Percentiles rank a stretch among this genome's conserved stretches.
These are phyloP conservation scores for Lineus longissimus DNA, from an alignment of 1,140 invertebrate species.

Conservation along the genomic window DNA sequence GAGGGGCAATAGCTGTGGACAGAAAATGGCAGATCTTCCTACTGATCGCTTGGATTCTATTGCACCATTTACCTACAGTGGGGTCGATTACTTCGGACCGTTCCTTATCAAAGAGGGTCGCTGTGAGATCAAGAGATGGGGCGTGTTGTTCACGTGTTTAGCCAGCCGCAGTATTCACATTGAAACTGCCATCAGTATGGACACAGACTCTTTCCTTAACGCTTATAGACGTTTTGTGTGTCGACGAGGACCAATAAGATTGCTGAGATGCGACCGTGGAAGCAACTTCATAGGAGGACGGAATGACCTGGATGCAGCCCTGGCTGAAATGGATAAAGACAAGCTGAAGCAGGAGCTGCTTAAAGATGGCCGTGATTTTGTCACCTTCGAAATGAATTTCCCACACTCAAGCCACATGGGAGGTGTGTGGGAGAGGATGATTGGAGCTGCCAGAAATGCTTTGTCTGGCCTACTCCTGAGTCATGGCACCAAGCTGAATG, in stretches of 20 bases:
- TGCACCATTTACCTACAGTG: constrained; percentile 13
- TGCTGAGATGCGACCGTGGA: constrained; percentile 7
- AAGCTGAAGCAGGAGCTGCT: background rate
- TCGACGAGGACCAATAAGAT: constrained; percentile 1
- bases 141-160: constrained; percentile 9
- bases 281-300: constrained; percentile 3
- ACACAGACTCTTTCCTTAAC: constrained; percentile 3
- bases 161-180: background rate
- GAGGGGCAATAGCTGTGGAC: background rate
- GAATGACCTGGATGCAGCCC: constrained; percentile 1
- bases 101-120: constrained; percentile 6
- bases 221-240: constrained; percentile 8
- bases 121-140: constrained; percentile 6
- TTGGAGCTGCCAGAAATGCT: constrained; percentile 1
- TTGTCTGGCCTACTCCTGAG: background rate
- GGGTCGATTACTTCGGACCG: constrained; percentile 17
- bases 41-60: constrained; percentile 9
- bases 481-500: background rate
- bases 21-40: constrained; percentile 18
- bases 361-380: background rate
- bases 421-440: constrained; percentile 8
- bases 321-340: constrained; percentile 4
- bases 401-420: constrained; percentile 7
- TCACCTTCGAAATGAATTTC: constrained; percentile 4
- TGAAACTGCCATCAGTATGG: background rate